Conservation (phyloP, 1,140 invertebrate genomes). For the Euborellia annulipes region DNA sequence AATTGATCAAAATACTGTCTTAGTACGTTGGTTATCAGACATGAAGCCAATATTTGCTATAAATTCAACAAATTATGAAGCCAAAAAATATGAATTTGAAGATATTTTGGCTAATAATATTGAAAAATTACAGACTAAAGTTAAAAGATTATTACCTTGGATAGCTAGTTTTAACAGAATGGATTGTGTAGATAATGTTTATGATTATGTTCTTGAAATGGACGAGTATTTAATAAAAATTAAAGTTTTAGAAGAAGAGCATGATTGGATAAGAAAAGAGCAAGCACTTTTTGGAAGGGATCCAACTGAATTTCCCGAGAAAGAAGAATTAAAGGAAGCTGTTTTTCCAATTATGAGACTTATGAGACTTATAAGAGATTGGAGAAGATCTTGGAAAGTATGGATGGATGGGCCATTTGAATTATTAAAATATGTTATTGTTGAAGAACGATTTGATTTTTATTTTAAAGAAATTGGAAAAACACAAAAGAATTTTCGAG, state of each 20-base stretch:
- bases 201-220: conserved; percentile 36
- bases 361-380: conserved; percentile 25
- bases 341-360: conserved; percentile 34
- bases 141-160: conserved; percentile 52
- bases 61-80: conserved; percentile 33
- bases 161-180: conserved; percentile 48
- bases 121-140: conserved; percentile 46
- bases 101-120: conserved; percentile 51
- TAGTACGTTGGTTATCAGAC: conserved; percentile 52
- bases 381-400: conserved; percentile 63
- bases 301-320: conserved; percentile 48
- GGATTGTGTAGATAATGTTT: conserved; percentile 44
- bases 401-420: conserved; percentile 87
- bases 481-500: conserved; percentile 63
- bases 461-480: conserved; percentile 47
- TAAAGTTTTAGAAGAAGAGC: conserved; percentile 50
- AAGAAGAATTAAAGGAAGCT: conserved; percentile 54
- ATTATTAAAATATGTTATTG: conserved; percentile 52
- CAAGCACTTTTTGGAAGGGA: conserved; percentile 72
- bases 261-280: conserved; percentile 78
- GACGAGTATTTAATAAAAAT: conserved; percentile 55
- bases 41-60: conserved; percentile 46
- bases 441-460: conserved; percentile 50
- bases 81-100: conserved; percentile 64
- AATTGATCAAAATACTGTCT: conserved; percentile 44